phyloP scores from a whole-genome alignment of 2,797 vertebrate species.

The Chiloscyllium punctatum region DNA sequence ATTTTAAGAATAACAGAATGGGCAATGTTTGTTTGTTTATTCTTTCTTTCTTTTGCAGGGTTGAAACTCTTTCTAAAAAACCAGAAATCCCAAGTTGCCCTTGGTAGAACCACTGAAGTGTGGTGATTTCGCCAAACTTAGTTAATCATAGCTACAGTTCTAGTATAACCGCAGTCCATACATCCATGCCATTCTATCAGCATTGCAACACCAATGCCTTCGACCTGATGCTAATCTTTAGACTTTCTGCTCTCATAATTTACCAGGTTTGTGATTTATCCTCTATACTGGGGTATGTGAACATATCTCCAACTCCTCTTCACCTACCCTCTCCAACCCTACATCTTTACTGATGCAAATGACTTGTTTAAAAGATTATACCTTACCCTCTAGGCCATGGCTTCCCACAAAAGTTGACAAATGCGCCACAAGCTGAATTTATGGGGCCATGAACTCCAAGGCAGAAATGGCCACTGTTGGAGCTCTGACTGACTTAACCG shows the following conservation, averaged over 20 bases:
- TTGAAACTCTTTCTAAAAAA: background rate
- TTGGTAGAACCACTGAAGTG: background rate
- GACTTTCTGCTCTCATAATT: background rate
- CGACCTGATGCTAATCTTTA: background rate
- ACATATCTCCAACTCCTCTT: background rate
- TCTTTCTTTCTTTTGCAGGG: background rate
- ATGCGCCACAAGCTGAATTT: no score
- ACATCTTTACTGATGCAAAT: background rate
- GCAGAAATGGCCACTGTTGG: no score
- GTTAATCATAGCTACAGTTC: background rate
- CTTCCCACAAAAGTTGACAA: no score
- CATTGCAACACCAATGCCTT: background rate
- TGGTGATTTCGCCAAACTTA: background rate
- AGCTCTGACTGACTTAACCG: no score
- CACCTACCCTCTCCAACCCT: background rate
- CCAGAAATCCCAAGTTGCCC: background rate
- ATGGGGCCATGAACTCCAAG: no score
- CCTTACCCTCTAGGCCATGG: background rate
- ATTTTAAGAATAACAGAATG: background rate
- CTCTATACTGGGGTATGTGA: background rate
- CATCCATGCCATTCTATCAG: background rate
- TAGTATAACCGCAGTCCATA: background rate
- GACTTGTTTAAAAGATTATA: background rate
- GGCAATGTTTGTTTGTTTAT: background rate
- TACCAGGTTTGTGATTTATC: background rate